Evolutionary conservation across 2,113 vertebrate species (phyloP), one percentile per base, ranked within the genome.

Genomic region (Microcebus jonahi): DNA sequence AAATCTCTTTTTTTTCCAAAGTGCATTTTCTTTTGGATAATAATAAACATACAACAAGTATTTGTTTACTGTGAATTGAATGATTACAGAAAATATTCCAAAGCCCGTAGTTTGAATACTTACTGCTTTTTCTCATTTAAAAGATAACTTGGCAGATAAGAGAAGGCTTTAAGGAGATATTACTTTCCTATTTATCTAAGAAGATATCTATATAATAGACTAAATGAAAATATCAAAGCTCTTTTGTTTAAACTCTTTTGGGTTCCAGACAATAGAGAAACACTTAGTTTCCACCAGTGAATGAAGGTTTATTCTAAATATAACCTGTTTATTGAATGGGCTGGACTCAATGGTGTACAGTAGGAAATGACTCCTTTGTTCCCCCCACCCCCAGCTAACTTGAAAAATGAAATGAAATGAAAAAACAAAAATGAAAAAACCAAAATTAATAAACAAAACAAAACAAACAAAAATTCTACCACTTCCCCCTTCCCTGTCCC

Each of bases 361-460:
- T 31, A 70, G 86, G 36, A 88, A 90, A 55, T 13, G 55, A 76
- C 59, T 81, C 5, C 7, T 21, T 59, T 12, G 34, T 29, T 29
- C 7, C 3, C 3, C 0, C 0, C 31, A 5, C 0, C 15, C 15
- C 18, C 14, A 29, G 14, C 42, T 42, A 48, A 42, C 6, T 18
- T 83, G 27, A 23, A 25, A 63, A 73, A 65, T 42, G 10, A 61
- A 63, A 25, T 29, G 53, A 55, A 55, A 55, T 55, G 53, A 55
- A 55, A 18, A 55, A 55, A 55, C 50, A 55, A 55, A 55, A 55
- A 55, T 55, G 53, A 18, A 55, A 55, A 55, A 55, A 55, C 53
- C 53, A 18, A 55, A 55, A 55, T 55, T 17, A 55, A 63, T 29
- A 63, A 63, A 63, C 11, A 27, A 29, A 61, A 61, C 59, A 61